Percentiles rank a stretch among this genome's conserved stretches.
Conservation (phyloP, 2,797 vertebrate species). For the Siniperca undulata region DNA sequence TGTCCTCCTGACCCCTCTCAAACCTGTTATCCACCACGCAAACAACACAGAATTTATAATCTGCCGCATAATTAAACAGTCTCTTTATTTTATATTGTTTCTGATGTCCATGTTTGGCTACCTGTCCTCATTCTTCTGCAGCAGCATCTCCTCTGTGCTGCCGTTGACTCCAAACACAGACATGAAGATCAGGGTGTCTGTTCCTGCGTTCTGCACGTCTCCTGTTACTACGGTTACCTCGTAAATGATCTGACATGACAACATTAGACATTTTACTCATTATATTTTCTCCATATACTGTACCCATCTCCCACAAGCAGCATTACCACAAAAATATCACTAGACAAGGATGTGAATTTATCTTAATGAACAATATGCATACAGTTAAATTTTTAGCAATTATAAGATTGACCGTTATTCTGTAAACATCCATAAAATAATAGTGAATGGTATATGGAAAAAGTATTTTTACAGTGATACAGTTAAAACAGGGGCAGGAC, state of each 20-base stretch:
- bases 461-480: not conserved
- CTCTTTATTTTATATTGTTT: not conserved
- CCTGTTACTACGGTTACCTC: conserved; percentile 93
- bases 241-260: conserved; percentile 88
- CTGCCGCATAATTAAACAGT: not conserved
- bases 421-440: not conserved
- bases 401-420: not conserved
- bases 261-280: not conserved
- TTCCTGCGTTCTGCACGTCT: conserved; percentile 90
- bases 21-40: conserved; percentile 85
- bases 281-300: not conserved
- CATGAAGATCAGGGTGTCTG: conserved; percentile 92
- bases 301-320: not conserved
- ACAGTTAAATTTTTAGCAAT: not conserved
- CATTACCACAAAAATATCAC: not conserved
- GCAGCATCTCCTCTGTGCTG: conserved; percentile 91
- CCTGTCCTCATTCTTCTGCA: conserved; percentile 96
- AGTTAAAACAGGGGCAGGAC: not conserved
- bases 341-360: not conserved
- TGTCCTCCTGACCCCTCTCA: conserved; percentile 94
- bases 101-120: conserved; percentile 49
- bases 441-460: not conserved
- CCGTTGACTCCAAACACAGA: conserved; percentile 94
- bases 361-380: not conserved
- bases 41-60: conserved; percentile 20